Evolutionary conservation across 1,140 invertebrate species (phyloP).

Genomic region (Calosoma granatense): DNA sequence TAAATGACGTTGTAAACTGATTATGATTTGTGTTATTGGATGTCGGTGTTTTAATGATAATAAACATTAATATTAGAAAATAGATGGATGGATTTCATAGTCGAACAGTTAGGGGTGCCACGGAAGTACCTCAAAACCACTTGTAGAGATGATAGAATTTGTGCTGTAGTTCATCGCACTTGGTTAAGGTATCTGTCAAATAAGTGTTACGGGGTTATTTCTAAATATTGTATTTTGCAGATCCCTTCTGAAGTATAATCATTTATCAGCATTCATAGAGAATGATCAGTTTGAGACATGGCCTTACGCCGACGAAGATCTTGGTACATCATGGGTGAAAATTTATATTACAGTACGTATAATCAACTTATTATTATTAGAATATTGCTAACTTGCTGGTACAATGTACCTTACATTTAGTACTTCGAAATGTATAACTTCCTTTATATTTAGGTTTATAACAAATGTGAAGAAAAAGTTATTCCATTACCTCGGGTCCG

Average conservation of each 20-base stretch:
- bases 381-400: slow-evolving; percentile 3
- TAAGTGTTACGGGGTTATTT: slow-evolving; percentile 7
- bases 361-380: slow-evolving; percentile 3
- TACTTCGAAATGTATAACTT: slow-evolving; percentile 19
- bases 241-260: slow-evolving; percentile 40
- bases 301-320: slow-evolving; percentile 42
- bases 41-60: no score
- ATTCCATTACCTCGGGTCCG: slow-evolving; percentile 58
- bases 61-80: no score
- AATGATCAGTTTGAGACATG: slow-evolving; percentile 33
- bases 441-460: slow-evolving; percentile 51
- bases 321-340: slow-evolving; percentile 46
- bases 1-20: no score
- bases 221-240: slow-evolving; percentile 22
- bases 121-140: slow-evolving; percentile 50
- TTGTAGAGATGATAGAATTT: slow-evolving; percentile 40
- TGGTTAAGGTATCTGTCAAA: slow-evolving; percentile 47
- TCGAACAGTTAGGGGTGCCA: slow-evolving; percentile 52
- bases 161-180: slow-evolving; percentile 50
- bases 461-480: slow-evolving; percentile 54
- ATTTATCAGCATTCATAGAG: slow-evolving; percentile 34
- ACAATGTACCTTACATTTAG: slow-evolving; percentile 15
- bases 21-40: no score
- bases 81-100: slow-evolving; percentile 43
- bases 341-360: slow-evolving; percentile 45